Evolutionary conservation across 2,797 vertebrate genomes (phyloP), one percentile per base, ranked within the genome.

Genomic region (Enteromius argenteus): DNA sequence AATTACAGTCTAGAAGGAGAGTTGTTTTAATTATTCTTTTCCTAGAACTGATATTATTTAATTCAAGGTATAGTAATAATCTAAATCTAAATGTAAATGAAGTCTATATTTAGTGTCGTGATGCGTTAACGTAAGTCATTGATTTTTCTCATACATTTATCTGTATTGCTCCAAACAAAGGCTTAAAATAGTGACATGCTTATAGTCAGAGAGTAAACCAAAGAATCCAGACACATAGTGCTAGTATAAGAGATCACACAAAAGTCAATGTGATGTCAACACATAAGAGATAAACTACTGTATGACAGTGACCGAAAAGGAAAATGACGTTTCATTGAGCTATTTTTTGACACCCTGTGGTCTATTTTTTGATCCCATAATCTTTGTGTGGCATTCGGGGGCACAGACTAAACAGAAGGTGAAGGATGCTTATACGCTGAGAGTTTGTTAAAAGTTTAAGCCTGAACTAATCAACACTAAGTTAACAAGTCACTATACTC

Each of bases 341-440:
- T 83, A 83, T 83, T 83, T 62, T 81, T 83, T 11, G 49, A 83
- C 46, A 56, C 37, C 42, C 37, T 44, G 62, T 68, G 72, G 37
- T 83, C 73, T 83, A 76, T 83, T 77, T 32, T 77, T 68, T 68
- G 62, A 76, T 80, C 77, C 83, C 42, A 79, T 78, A 80, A 78
- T 84, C 76, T 84, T 27, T 79, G 53, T 62, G 21, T 49, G 76
- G 35, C 72, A 68, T 79, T 64, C 35, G 2, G 53, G 42, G 53
- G 32, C 30, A 73, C 14, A 83, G 73, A 32, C 62, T 75, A 76
- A 82, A 82, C 80, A 66, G 13, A 42, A 30, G 14, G 19, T 27
- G 19, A 30, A 58, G 81, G 58, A 27, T 76, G 46, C 7, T 68
- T 67, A 49, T 35, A 42, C 8, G 58, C 1, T 42, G 8, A 67